Base-by-base conservation (phyloP, 2,888 invertebrate species). In the Cyrtodaria siliqua region DNA sequence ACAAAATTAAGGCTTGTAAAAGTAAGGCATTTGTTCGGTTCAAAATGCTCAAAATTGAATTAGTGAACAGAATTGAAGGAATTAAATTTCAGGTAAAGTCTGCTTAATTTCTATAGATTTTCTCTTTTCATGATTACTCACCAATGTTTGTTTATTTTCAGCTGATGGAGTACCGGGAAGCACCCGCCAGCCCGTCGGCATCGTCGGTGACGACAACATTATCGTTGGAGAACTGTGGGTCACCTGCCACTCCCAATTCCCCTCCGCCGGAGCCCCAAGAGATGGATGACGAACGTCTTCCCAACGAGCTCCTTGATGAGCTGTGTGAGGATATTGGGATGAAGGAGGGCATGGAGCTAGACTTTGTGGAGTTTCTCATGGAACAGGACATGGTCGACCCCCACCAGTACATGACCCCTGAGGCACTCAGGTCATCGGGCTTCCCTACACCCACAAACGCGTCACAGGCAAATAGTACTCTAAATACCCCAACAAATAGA, bases 251-350 rank as follows among this genome's bases (percentile, higher is more conserved):
- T 2, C 89, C 90, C 0, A 82, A 87, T 52, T 89, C 90, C 26
- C 88, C 87, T 6, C 75, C 87, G 1, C 80, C 84, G 8, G 82
- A 83, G 14, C 75, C 77, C 18, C 82, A 83, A 44, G 86, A 85
- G 56, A 84, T 87, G 74, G 87, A 87, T 60, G 86, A 89, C 50
- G 90, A 91, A 60, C 77, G 90, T 12, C 83, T 91, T 16, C 90
- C 89, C 2, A 91, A 91, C 66, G 91, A 91, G 79, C 87, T 91
- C 38, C 81, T 91, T 53, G 91, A 92, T 64, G 92, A 92, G 84
- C 92, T 92, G 57, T 92, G 91, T 82, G 89, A 90, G 77, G 92
- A 92, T 74, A 92, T 92, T 60, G 92, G 92, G 2, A 91, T 92
- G 86, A 91, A 92, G 78, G 92, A 92, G 73, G 90, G 91, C 18